phyloP scores from a whole-genome alignment of 2,797 vertebrate species.

The Echeneis naucrates region DNA sequence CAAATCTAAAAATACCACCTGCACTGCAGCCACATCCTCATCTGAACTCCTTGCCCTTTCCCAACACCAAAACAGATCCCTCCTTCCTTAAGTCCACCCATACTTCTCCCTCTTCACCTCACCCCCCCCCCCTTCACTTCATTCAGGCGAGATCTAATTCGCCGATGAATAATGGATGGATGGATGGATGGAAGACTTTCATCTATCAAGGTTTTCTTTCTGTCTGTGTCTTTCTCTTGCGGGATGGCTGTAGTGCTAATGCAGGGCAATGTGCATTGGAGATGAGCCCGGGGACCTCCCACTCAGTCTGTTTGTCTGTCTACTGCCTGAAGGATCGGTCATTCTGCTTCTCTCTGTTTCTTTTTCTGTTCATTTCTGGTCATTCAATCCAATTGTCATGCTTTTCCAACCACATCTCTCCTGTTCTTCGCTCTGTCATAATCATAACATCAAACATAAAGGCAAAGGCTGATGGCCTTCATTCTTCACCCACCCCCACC shows the following conservation, averaged over 20 bases:
- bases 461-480: background rate
- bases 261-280: constrained; percentile 80
- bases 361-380: constrained; percentile 21
- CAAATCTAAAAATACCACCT: constrained; percentile 57
- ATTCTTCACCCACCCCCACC: constrained; percentile 17
- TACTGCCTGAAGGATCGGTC: constrained; percentile 66
- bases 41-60: constrained; percentile 61
- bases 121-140: constrained; percentile 47
- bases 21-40: constrained; percentile 33
- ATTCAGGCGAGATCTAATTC: constrained; percentile 84
- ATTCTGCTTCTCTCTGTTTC: constrained; percentile 26
- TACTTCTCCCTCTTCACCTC: constrained; percentile 22
- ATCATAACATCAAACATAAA: constrained; percentile 26
- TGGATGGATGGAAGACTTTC: constrained; percentile 77
- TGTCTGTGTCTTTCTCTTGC: constrained; percentile 61
- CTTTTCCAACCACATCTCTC: constrained; percentile 4
- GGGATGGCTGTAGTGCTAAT: constrained; percentile 78
- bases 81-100: constrained; percentile 24
- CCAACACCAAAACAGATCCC: constrained; percentile 25
- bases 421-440: constrained; percentile 11
- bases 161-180: constrained; percentile 86
- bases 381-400: constrained; percentile 13
- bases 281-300: constrained; percentile 83
- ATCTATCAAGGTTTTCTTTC: constrained; percentile 78
- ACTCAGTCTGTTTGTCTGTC: constrained; percentile 77